A percentile compares a stretch with the other conserved stretches of the same genome.
phyloP scores from a whole-genome alignment of 1,140 invertebrate genomes.

The Aphelenchoides besseyi region DNA sequence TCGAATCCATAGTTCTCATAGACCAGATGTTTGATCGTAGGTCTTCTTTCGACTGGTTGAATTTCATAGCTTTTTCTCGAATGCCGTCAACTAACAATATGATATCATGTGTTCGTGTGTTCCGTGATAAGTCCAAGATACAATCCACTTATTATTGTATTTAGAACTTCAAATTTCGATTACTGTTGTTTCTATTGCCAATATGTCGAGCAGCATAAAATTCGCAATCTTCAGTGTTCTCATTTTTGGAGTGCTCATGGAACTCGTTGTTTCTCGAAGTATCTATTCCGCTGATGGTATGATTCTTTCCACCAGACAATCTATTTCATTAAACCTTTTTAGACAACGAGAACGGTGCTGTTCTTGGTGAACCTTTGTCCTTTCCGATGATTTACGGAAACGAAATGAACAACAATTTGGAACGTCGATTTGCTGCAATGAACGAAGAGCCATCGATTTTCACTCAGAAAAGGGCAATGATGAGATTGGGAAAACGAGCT shows the following conservation, averaged over 20 bases:
- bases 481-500: constrained; percentile 23
- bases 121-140: background rate
- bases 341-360: background rate
- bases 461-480: constrained; percentile 8
- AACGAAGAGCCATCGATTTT: background rate
- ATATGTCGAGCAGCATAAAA: background rate
- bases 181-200: background rate
- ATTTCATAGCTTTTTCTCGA: background rate
- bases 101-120: background rate
- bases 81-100: background rate
- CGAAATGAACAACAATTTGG: background rate
- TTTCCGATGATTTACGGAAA: background rate
- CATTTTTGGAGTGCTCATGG: background rate
- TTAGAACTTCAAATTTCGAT: background rate
- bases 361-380: background rate
- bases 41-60: background rate
- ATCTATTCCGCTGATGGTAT: background rate
- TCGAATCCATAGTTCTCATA: too few species aligned
- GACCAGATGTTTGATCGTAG: background rate
- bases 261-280: background rate
- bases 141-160: background rate
- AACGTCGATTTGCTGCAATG: background rate
- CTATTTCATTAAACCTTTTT: background rate
- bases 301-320: background rate
- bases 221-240: background rate